Evolutionary conservation across 2,113 vertebrate species (phyloP), one percentile per base, ranked within the genome.

Genomic region (Perca fluviatilis): DNA sequence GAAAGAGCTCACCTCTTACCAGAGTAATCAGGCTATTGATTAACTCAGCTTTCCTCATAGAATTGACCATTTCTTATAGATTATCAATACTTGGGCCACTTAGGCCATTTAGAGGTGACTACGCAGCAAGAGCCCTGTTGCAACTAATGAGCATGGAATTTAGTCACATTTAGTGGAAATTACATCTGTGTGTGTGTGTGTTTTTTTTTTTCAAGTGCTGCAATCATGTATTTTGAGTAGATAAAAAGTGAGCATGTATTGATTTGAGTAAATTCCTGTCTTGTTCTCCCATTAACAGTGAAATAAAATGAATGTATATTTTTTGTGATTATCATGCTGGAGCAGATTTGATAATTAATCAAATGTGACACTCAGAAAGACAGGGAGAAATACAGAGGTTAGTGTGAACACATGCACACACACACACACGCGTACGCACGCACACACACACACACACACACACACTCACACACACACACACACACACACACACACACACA

Each of bases 41-140:
- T 83, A 69, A 73, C 66, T 79, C 74, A 77, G 74, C 75, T 86
- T 87, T 85, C 88, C 85, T 88, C 77, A 84, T 75, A 78, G 57
- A 89, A 91, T 86, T 90, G 80, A 90, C 80, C 62, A 87, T 88
- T 91, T 88, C 85, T 86, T 84, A 92, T 86, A 73, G 90, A 85
- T 94, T 89, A 82, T 90, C 90, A 94, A 92, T 92, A 89, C 60
- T 47, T 69, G 56, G 72, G 82, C 86, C 89, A 91, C 85, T 93
- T 94, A 84, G 73, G 68, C 87, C 82, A 65, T 81, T 84, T 89
- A 84, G 60, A 87, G 88, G 87, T 92, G 87, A 92, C 74, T 74
- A 62, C 75, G 80, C 77, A 89, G 77, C 74, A 83, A 71, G 75
- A 81, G 8, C 16, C 46, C 68, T 85, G 70, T 78, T 90, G 64